Evolutionary conservation across 2,888 invertebrate genomes (phyloP), one percentile per base, ranked within the genome.

Genomic region (Tolmerus cingulatus): DNA sequence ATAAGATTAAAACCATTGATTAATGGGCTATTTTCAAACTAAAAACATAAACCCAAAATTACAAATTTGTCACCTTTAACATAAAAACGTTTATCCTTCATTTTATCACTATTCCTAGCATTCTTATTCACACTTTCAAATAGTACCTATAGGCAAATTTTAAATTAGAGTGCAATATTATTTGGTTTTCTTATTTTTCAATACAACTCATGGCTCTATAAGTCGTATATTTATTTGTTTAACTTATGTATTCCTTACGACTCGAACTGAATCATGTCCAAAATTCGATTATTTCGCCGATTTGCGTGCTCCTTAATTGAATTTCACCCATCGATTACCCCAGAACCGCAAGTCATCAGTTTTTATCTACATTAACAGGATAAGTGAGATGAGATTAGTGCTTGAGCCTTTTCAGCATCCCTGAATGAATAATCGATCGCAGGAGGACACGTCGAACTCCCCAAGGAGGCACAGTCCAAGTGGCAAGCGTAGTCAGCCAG

Each of bases 401-500:
- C 23, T 66, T 66, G 66, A 66, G 27, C 12, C 66, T 66, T 66
- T 27, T 66, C 12, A 27, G 66, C 76, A 16, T n/a, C 76, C 76
- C 16, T 51, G 55, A 14, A 43, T 81, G 43, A 81, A 81, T 16
- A 55, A 81, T 46, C 34, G 23, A 30, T 23, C 7, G 14, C 30
- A 55, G 34, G 51, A 55, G 40, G 51, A 51, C 55, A 81, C 37
- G 16, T 81, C 5, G 9, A 30, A 66, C 27, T 55, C 30, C 27
- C 30, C 23, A n/a, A 78, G 66, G 66, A 66, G 66, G 66, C 27
- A 12, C 23, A 66, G 8, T 19, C 12, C 27, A 86, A 87, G 46
- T 34, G 43, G 51, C 14, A 87, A 86, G 84, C 87, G 87, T 88
- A 85, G 85, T 55, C 55, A 74, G 46, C 88, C 88, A 88, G 88